These are phyloP conservation scores for Rotaria macrura DNA, from an alignment of 2,888 invertebrate genomes.

Conservation along the genomic window DNA sequence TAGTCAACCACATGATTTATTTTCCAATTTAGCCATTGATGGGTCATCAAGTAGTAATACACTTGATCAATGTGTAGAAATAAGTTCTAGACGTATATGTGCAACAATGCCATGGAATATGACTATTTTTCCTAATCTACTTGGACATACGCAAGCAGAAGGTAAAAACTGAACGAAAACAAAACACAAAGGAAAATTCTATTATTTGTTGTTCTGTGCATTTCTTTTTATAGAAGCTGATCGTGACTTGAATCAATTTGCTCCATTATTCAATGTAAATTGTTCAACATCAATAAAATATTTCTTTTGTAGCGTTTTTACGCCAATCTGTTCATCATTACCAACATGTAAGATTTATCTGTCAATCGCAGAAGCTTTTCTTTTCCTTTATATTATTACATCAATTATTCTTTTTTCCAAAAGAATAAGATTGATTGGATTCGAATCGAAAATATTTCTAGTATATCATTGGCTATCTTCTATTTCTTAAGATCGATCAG, in stretches of 20 bases:
- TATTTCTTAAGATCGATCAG: no score
- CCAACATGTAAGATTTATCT: constrained; percentile 51
- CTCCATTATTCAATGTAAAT: constrained; percentile 92
- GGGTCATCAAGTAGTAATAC: not conserved
- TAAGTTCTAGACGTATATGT: not conserved
- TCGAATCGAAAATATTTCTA: no score
- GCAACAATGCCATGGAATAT: constrained; percentile 16
- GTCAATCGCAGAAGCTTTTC: no score
- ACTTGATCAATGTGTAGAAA: not conserved
- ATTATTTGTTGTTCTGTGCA: no score
- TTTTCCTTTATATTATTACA: no score
- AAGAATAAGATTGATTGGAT: no score
- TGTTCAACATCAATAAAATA: constrained; percentile 89
- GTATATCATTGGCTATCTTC: no score
- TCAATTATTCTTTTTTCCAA: no score
- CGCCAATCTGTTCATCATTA: constrained; percentile 73
- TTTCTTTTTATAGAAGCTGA: constrained; percentile 64
- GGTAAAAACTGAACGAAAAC: not conserved
- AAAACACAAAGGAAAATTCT: not conserved
- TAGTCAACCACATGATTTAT: not conserved
- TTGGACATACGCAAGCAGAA: not conserved
- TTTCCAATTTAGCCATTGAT: not conserved
- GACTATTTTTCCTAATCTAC: not conserved
- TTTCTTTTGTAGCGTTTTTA: constrained; percentile 94
- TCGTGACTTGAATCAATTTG: constrained; percentile 75